Conservation (phyloP, 2,888 invertebrate species). For the Agrotis ipsilon region DNA sequence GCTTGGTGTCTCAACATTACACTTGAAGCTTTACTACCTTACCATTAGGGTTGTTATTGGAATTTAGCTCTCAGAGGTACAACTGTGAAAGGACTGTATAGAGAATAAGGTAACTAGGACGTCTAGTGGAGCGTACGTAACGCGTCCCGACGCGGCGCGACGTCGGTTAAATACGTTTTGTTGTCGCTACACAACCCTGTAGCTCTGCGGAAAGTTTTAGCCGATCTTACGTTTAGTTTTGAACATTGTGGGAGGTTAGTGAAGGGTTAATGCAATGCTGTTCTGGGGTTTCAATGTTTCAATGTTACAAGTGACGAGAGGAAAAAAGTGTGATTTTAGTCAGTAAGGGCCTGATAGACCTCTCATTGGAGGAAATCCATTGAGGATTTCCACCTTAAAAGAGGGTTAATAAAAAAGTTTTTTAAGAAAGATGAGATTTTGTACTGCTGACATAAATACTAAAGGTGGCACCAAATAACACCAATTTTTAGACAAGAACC, state of each 20-base stretch:
- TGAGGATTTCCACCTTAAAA: no score
- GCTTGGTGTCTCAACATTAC: no score
- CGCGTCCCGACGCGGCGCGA: slow-evolving; percentile 68
- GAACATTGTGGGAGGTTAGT: slow-evolving; percentile 15
- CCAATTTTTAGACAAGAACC: no score
- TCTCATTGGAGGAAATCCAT: no score
- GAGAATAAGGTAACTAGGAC: slow-evolving; percentile 75
- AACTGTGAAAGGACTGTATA: neutral
- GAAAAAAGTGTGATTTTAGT: no score
- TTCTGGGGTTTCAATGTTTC: no score
- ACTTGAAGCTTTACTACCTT: neutral
- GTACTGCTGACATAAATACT: no score
- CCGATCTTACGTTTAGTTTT: slow-evolving; percentile 3
- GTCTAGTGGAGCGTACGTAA: slow-evolving; percentile 70
- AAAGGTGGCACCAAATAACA: no score
- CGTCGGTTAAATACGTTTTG: slow-evolving; percentile 24
- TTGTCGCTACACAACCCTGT: slow-evolving; percentile 22
- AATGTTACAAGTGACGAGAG: no score
- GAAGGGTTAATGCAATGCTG: neutral
- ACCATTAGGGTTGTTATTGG: neutral
- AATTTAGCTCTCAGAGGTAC: neutral
- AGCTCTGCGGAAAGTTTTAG: slow-evolving; percentile 20
- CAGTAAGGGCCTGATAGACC: no score
- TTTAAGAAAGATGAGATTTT: no score
- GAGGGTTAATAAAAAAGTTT: no score